Evolutionary conservation across 2,888 invertebrate species (phyloP).

Genomic region (Pardosa pseudoannulata): DNA sequence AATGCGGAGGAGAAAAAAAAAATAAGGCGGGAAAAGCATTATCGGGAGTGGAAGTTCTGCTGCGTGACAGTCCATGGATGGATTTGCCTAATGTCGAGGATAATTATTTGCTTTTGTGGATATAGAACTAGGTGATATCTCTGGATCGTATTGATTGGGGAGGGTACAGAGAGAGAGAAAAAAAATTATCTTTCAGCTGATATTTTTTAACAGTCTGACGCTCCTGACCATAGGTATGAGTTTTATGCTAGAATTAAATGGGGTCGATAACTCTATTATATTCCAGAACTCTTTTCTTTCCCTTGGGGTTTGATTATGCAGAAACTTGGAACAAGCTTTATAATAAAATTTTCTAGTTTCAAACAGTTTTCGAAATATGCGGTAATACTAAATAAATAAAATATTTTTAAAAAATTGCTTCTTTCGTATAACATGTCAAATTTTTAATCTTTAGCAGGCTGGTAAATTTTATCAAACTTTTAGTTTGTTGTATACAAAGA

Average conservation of each 20-base stretch:
- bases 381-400: too few species aligned
- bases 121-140: slow-evolving; percentile 30
- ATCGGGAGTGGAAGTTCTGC: slow-evolving; percentile 37
- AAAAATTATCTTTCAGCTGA: background rate
- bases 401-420: too few species aligned
- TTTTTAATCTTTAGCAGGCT: too few species aligned
- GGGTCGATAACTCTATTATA: background rate
- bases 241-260: slow-evolving; percentile 27
- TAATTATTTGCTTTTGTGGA: slow-evolving; percentile 55
- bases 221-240: slow-evolving; percentile 14
- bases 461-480: too few species aligned
- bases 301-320: too few species aligned
- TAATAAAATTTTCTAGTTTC: too few species aligned
- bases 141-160: slow-evolving; percentile 36
- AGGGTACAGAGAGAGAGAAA: slow-evolving; percentile 7
- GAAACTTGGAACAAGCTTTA: too few species aligned
- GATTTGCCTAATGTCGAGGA: slow-evolving; percentile 43
- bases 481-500: too few species aligned
- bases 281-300: background rate
- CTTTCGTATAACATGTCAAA: too few species aligned
- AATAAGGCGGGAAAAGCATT: slow-evolving; percentile 34
- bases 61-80: slow-evolving; percentile 15
- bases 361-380: too few species aligned
- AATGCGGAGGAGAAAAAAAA: slow-evolving; percentile 29
- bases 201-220: slow-evolving; percentile 19